Base-by-base conservation (phyloP, 2,888 invertebrate species). In the Scaptomyza parva region DNA sequence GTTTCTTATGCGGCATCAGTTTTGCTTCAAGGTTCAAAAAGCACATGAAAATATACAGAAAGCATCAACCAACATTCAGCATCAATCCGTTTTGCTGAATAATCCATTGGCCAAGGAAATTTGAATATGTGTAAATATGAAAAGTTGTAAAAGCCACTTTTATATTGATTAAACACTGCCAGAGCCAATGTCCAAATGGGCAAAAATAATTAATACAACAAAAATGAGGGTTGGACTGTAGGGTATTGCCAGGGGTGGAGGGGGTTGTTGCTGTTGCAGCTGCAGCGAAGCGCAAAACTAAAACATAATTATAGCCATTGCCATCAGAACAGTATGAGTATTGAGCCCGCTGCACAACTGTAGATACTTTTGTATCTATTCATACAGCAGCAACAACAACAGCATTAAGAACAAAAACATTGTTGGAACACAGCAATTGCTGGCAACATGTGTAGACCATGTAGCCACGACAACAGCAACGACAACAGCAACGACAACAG, bases 311-410 rank as follows among this genome's bases (percentile, higher is more conserved):
- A 83, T 68, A 70, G 61, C 44, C 61, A 81, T 37, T 55, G 54
- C 67, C 71, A 64, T 60, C 61, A 50, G 60, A 53, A 55, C 54
- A 33, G n/a, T 41, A 17, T 57, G n/a, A 35, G 35, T 17, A 33
- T 33, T 40, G 35, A 14, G 30, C 3, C 30, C 48, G 30, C 71
- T 63, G 66, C 57, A 58, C 65, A 72, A 57, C 60, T 60, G 52
- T 40, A 76, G 71, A 71, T 80, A 75, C 69, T 64, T 76, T 61
- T 76, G 71, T 83, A 81, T 78, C 64, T 70, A 71, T 80, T 51
- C 71, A 70, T 63, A 33, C n/a, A n/a, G n/a, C 40, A 26, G 2
- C 9, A 35, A 43, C 11, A n/a, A 59, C 14, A 44, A 64, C 28
- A 48, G 18, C 24, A 40, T 22, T 47, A 30, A 47, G 24, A 54